Base-by-base conservation (phyloP, 2,797 vertebrate species). In the Onychomys torridus region DNA sequence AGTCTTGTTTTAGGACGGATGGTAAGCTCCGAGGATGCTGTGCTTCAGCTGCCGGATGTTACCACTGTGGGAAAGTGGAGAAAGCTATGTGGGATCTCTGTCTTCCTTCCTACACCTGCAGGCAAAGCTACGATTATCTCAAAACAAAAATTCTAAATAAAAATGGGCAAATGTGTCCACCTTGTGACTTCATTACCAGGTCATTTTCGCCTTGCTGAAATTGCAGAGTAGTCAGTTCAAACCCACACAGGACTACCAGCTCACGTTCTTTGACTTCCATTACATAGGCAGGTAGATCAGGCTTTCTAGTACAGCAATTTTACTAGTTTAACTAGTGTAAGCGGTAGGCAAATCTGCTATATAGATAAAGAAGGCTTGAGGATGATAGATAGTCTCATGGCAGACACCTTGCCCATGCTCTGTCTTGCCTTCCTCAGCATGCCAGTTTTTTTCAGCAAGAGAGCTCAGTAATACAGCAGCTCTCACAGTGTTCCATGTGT, bases 181-280 rank as follows among this genome's bases (percentile, higher is more conserved):
- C 43, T 12, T 7, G 2, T 82, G 21, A 67, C 69, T 85, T 87
- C 71, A 40, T 61, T 27, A 63, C 61, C 40, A 82, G 67, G 43
- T 34, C 77, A 49, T 84, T 93, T 95, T 91, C 32, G 9, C 75
- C 67, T 17, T 93, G 88, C 40, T 40, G 14, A 93, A 84, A 81
- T 29, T 76, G 19, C 40, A 90, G 59, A 89, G 29, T 37, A 52
- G 25, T 4, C 32, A 63, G 87, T 73, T 63, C 59, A 85, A 96
- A 37, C 11, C 63, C 34, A 40, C 55, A 6, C 49, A 37, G 67
- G 16, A 67, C 78, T 12, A 78, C 8, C 55, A 59, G 40, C 67
- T 55, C 46, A 78, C 52, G 40, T 46, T 82, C 88, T 92, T 71
- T 43, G 76, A 43, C 37, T 40, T 75, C 77, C 16, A 6, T 32